Percentiles rank a stretch among this genome's conserved stretches.
These are phyloP conservation scores for Semotilus atromaculatus DNA, from an alignment of 2,797 vertebrate genomes.

Conservation along the genomic window DNA sequence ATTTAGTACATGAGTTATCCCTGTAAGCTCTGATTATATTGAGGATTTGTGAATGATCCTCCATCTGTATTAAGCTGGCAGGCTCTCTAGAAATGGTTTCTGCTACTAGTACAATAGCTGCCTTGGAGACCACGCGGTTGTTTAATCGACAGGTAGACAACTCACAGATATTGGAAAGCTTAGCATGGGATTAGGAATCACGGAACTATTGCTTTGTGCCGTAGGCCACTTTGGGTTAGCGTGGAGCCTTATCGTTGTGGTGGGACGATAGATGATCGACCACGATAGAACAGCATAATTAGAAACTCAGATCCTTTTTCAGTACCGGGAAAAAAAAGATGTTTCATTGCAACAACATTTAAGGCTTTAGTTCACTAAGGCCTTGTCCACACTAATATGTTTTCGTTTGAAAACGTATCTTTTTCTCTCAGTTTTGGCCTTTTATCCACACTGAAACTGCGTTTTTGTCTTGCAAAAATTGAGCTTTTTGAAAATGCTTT, in stretches of 20 bases:
- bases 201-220: conserved; percentile 9
- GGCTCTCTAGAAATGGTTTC: conserved; percentile 37
- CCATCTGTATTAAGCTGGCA: conserved; percentile 39
- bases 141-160: conserved; percentile 38
- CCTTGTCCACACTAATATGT: no score
- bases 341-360: neutral
- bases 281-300: neutral
- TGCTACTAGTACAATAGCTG: conserved; percentile 17
- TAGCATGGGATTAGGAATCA: conserved; percentile 36
- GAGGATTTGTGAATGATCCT: conserved; percentile 47
- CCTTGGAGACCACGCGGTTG: conserved; percentile 10
- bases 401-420: no score
- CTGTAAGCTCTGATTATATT: conserved; percentile 46
- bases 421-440: no score
- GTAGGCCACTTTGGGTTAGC: conserved; percentile 21
- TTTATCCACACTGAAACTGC: no score
- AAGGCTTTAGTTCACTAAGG: neutral
- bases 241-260: conserved; percentile 3
- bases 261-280: neutral
- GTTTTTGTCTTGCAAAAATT: no score
- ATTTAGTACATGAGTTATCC: conserved; percentile 35
- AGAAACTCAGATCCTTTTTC: neutral
- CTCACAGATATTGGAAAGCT: conserved; percentile 39
- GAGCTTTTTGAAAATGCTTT: no score
- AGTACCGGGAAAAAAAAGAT: no score